phyloP scores from a whole-genome alignment of 2,113 vertebrate species.

The Sander vitreus region DNA sequence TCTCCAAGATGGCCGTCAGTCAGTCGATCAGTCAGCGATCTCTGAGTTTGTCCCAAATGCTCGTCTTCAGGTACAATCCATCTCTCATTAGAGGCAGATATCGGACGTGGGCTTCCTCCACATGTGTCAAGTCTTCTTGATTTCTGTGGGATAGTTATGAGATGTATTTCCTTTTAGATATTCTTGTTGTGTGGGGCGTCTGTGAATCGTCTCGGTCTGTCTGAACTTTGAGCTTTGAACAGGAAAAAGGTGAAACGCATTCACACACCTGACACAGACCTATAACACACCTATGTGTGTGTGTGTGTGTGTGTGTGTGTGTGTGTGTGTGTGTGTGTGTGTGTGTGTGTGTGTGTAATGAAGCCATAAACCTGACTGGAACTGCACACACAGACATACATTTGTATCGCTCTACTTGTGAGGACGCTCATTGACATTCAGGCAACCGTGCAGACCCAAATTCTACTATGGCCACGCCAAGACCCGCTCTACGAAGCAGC shows the following conservation, averaged over 20 bases:
- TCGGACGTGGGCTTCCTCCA: too few species aligned
- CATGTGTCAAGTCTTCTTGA: not conserved
- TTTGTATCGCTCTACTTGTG: not conserved
- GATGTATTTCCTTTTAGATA: not conserved
- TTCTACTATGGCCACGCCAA: too few species aligned
- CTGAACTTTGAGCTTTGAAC: slow-evolving; percentile 84
- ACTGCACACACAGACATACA: slow-evolving; percentile 4
- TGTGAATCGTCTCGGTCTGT: slow-evolving; percentile 34
- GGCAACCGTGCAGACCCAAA: too few species aligned
- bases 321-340: slow-evolving; percentile 16
- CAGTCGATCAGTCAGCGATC: not conserved
- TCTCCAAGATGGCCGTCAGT: slow-evolving; percentile 66
- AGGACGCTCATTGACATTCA: not conserved
- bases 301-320: too few species aligned
- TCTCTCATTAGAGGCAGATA: slow-evolving; percentile 18
- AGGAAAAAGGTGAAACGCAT: slow-evolving; percentile 52
- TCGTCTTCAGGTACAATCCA: slow-evolving; percentile 75
- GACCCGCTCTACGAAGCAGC: too few species aligned
- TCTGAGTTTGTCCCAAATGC: not conserved
- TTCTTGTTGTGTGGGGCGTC: slow-evolving; percentile 20
- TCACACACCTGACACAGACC: slow-evolving; percentile 65
- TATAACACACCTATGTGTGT: slow-evolving; percentile 17
- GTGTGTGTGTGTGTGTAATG: slow-evolving; percentile 20
- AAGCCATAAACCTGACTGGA: slow-evolving; percentile 64
- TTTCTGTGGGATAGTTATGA: not conserved